Evolutionary conservation across 1,140 invertebrate species (phyloP).

Genomic region (Samia ricini): DNA sequence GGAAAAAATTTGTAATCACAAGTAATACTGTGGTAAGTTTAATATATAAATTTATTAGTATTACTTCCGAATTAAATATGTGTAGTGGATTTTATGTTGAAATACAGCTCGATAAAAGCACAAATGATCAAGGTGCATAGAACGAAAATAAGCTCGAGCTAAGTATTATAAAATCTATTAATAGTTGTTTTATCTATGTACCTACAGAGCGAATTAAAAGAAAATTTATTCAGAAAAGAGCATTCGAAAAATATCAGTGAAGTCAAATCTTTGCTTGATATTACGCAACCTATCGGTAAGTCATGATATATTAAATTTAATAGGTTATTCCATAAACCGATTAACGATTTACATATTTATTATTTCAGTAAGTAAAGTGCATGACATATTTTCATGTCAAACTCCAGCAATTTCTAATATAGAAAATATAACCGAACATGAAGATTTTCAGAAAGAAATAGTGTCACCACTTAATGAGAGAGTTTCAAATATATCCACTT

Average conservation of each 20-base stretch:
- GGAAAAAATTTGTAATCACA: conserved; percentile 49
- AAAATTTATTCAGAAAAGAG: not conserved
- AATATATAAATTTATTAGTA: conserved; percentile 2
- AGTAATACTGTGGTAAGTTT: conserved; percentile 27
- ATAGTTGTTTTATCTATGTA: not conserved
- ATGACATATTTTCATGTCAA: not conserved
- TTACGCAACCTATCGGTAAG: not conserved
- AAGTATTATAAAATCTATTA: not conserved
- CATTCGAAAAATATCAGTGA: not conserved
- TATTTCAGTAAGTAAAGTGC: not conserved
- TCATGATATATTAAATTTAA: not conserved
- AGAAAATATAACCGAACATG: conserved; percentile 8
- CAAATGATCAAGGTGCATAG: not conserved
- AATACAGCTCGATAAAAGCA: not conserved
- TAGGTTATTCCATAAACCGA: not conserved
- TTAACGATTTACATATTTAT: not conserved
- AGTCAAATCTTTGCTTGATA: not conserved
- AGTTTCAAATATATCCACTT: not conserved
- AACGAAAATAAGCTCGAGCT: not conserved
- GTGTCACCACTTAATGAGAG: not conserved
- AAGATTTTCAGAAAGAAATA: conserved; percentile 11
- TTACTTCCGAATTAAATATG: not conserved
- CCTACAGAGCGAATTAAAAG: not conserved
- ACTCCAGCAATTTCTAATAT: not conserved
- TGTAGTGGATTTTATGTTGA: not conserved